A percentile compares a stretch with the other conserved stretches of the same genome.
Evolutionary conservation across 2,888 invertebrate genomes (phyloP).

Genomic region (Tethea ocularis): DNA sequence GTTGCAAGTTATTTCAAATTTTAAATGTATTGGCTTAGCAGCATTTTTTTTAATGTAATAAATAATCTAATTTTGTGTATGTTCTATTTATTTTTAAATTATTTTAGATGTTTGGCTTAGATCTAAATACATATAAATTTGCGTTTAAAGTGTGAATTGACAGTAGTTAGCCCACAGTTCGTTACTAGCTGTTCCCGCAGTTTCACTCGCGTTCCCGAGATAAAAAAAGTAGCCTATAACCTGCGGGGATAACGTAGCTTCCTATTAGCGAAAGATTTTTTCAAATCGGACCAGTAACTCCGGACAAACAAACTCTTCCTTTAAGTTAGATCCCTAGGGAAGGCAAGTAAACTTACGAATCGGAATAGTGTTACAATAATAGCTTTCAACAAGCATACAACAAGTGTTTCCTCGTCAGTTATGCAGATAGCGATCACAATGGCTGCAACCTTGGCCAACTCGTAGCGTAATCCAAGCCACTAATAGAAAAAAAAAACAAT

Average conservation of each 20-base stretch:
- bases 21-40: background rate
- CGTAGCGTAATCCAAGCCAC: background rate
- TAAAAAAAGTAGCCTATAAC: too few species aligned
- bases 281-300: too few species aligned
- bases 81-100: background rate
- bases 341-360: too few species aligned
- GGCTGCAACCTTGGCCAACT: constrained; percentile 2
- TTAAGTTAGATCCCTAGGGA: too few species aligned
- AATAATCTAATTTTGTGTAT: background rate
- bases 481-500: constrained; percentile 1
- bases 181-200: too few species aligned
- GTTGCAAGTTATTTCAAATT: background rate
- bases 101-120: background rate
- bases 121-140: background rate
- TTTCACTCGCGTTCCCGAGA: too few species aligned
- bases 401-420: constrained; percentile 2
- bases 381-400: background rate
- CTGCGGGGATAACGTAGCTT: too few species aligned
- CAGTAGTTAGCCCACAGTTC: too few species aligned
- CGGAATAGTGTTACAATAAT: background rate
- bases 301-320: too few species aligned
- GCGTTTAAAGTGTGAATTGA: background rate
- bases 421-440: constrained; percentile 4
- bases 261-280: too few species aligned
- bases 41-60: too few species aligned